Conservation (phyloP, 2,797 vertebrate genomes). For the Fundulus diaphanus region DNA sequence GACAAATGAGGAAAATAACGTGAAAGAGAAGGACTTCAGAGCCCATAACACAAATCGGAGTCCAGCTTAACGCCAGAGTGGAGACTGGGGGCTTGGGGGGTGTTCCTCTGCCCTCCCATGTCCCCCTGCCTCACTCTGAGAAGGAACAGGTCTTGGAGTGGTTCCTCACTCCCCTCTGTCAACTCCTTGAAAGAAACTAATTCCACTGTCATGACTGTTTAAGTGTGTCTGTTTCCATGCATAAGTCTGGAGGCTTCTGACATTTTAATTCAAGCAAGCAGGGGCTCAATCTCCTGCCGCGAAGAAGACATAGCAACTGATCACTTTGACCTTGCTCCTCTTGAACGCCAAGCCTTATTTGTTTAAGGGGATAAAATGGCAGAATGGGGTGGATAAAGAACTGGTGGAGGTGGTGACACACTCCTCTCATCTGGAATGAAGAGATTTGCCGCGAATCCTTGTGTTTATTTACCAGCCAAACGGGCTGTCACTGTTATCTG, state of each 20-base stretch:
- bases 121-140: conserved; percentile 56
- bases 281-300: background rate
- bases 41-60: conserved; percentile 70
- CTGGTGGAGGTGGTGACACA: conserved; percentile 53
- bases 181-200: conserved; percentile 67
- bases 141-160: conserved; percentile 62
- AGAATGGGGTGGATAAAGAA: conserved; percentile 37
- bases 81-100: conserved; percentile 45
- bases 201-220: conserved; percentile 65
- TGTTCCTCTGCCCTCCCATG: conserved; percentile 42
- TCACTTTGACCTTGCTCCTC: conserved; percentile 60
- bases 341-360: conserved; percentile 35
- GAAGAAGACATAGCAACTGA: conserved; percentile 10
- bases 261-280: conserved; percentile 33
- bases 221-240: conserved; percentile 44
- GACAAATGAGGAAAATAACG: conserved; percentile 69
- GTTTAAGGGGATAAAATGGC: conserved; percentile 53
- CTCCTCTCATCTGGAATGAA: conserved; percentile 37
- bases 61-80: conserved; percentile 55
- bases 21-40: conserved; percentile 72
- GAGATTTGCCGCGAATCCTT: conserved; percentile 46
- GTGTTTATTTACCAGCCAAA: conserved; percentile 57
- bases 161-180: conserved; percentile 55
- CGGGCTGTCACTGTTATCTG: conserved; percentile 47
- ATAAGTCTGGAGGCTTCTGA: conserved; percentile 33